A percentile compares a stretch with the other conserved stretches of the same genome.
Evolutionary conservation across 1,140 invertebrate species (phyloP).

Genomic region (Cecropterus lyciades): DNA sequence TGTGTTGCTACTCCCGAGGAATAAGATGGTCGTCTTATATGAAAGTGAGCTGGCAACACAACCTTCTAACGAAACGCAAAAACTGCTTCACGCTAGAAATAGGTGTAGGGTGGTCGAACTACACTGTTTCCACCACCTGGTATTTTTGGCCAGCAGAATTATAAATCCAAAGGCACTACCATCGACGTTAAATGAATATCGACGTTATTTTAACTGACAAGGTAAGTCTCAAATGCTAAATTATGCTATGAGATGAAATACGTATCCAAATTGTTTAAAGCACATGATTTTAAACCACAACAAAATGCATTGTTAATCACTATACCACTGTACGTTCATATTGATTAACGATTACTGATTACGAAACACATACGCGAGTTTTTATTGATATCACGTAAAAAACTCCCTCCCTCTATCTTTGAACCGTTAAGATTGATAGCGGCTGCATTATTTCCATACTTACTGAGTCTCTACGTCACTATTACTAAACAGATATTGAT

Average conservation of each 20-base stretch:
- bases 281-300: not conserved
- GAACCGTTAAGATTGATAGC: constrained; percentile 3
- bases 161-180: no score
- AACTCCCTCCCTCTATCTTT: not conserved
- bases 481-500: constrained; percentile 65
- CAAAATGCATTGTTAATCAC: not conserved
- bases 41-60: no score
- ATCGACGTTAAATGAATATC: no score
- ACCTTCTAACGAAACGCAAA: no score
- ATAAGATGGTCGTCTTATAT: no score
- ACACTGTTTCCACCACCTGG: no score
- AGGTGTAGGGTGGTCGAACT: no score
- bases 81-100: no score
- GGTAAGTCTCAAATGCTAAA: no score
- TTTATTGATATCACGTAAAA: not conserved
- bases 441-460: constrained; percentile 15
- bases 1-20: no score
- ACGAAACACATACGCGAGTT: not conserved
- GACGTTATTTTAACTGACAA: no score
- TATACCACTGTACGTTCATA: not conserved
- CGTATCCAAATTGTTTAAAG: not conserved
- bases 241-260: not conserved
- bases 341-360: not conserved
- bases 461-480: constrained; percentile 20
- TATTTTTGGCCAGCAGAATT: no score